Base-by-base conservation (phyloP, 2,113 vertebrate genomes). In the Hassar affinis region DNA sequence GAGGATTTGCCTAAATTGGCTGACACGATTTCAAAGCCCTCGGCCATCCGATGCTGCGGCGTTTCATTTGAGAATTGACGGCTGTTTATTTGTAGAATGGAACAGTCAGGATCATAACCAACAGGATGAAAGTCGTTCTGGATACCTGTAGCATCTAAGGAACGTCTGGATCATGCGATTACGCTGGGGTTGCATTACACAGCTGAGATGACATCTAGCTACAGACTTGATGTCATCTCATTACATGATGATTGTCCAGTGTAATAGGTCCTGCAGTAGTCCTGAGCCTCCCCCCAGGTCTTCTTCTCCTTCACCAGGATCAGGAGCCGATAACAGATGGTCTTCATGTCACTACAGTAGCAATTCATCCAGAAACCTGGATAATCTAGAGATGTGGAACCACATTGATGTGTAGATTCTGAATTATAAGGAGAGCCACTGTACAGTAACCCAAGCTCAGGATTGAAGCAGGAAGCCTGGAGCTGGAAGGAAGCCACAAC, bases 1-100 rank as follows among this genome's bases (percentile, higher is more conserved):
- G 56, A 79, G 78, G 78, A 79, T 79, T 79, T 79, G 25, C 25
- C n/a, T 30, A 79, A 78, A 62, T 79, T 49, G 56, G 57, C n/a
- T 3, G 57, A 62, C 57, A 79, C 77, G 15, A 61, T 79, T 30
- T 64, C 57, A 17, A 62, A 33, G 14, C 25, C 25, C 22, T 49
- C 25, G 2, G 22, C 69, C 69, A 49, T 69, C 69, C 69, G 22
- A 20, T 42, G 35, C 66, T 5, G 7, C 25, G 47, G 69, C 22
- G 14, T 47, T 64, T 30, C 18, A 64, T 49, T 49, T 49, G 25
- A 15, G 42, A 72, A 72, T 72, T 47, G 22, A n/a, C 6, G 22
- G 25, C 25, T 47, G 11, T 49, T 47, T n/a, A 27, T 47, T 72
- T 49, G 69, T 27, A 72, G 22, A 4, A 12, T 17, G 25, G 2